Conservation (phyloP, 2,797 vertebrate species). For the Meda fulgida region DNA sequence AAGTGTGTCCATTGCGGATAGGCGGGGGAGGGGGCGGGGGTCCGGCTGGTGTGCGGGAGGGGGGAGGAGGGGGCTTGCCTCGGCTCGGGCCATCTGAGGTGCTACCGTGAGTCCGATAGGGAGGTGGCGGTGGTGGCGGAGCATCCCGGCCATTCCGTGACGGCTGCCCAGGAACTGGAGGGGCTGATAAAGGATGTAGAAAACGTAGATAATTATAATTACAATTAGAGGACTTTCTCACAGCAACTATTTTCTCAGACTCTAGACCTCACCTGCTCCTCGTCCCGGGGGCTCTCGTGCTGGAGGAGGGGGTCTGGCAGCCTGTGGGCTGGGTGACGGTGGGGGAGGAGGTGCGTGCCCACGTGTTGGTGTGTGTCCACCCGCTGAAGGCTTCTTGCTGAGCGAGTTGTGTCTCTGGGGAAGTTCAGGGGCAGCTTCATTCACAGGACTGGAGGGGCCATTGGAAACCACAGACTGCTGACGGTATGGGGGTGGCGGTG, state of each 20-base stretch:
- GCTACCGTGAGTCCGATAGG: constrained; percentile 84
- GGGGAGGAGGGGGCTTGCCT: constrained; percentile 85
- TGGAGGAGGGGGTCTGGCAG: constrained; percentile 83
- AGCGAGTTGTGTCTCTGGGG: constrained; percentile 93
- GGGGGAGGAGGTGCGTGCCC: constrained; percentile 83
- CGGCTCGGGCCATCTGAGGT: constrained; percentile 74
- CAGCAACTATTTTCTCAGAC: neutral
- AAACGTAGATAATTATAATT: neutral
- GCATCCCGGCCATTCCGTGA: constrained; percentile 84
- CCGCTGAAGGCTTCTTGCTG: constrained; percentile 81
- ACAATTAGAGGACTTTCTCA: neutral
- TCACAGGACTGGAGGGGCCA: constrained; percentile 77
- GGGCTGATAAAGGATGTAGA: constrained; percentile 72
- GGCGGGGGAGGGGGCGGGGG: constrained; percentile 89
- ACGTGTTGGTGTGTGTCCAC: constrained; percentile 77
- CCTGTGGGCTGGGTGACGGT: constrained; percentile 80
- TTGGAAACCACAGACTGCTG: constrained; percentile 82
- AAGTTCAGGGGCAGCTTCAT: constrained; percentile 84
- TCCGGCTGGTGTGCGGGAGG: constrained; percentile 84
- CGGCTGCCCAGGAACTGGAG: constrained; percentile 79
- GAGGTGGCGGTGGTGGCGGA: constrained; percentile 83
- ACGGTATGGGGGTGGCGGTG: constrained; percentile 84
- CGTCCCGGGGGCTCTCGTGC: constrained; percentile 83
- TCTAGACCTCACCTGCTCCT: constrained; percentile 81
- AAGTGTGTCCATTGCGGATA: constrained; percentile 87